Percentiles rank a stretch among this genome's conserved stretches.
Evolutionary conservation across 2,888 invertebrate genomes (phyloP).

Genomic region (Nipponacmea schrenckii): DNA sequence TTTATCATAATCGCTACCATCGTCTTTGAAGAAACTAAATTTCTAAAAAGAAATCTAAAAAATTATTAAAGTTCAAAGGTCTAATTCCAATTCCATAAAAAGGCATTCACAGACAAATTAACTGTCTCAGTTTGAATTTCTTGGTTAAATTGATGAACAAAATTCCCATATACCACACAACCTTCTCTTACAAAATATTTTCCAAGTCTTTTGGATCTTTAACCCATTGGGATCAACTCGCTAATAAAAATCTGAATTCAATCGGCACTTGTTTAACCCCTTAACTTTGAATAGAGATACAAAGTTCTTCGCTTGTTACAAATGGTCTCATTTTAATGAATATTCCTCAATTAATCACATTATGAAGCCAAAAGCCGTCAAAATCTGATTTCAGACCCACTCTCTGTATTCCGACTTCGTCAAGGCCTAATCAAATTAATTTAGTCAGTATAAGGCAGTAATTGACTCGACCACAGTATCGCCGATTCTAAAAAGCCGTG

Average conservation of each 20-base stretch:
- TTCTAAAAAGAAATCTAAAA: no score
- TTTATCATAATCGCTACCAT: no score
- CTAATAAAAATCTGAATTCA: no score
- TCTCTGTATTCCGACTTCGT: slow-evolving; percentile 29
- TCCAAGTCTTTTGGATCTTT: neutral
- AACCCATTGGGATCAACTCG: no score
- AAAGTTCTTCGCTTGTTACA: slow-evolving; percentile 26
- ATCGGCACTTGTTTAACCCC: no score
- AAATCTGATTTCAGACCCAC: slow-evolving; percentile 33
- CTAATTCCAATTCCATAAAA: no score
- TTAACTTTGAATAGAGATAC: neutral
- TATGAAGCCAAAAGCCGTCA: slow-evolving; percentile 28
- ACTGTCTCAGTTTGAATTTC: no score
- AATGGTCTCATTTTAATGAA: slow-evolving; percentile 51
- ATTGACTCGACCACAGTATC: slow-evolving; percentile 36
- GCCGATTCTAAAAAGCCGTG: slow-evolving; percentile 1
- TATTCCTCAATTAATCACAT: slow-evolving; percentile 56
- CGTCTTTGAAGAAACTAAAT: no score
- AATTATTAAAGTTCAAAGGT: no score
- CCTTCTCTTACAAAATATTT: neutral
- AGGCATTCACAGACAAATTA: no score
- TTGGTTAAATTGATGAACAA: no score
- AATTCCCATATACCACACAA: no score
- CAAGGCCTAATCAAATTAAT: slow-evolving; percentile 43
- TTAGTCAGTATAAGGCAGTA: slow-evolving; percentile 39